Percentiles rank a stretch among this genome's conserved stretches.
Evolutionary conservation across 2,797 vertebrate genomes (phyloP).

Genomic region (Halcyon leucocephala): DNA sequence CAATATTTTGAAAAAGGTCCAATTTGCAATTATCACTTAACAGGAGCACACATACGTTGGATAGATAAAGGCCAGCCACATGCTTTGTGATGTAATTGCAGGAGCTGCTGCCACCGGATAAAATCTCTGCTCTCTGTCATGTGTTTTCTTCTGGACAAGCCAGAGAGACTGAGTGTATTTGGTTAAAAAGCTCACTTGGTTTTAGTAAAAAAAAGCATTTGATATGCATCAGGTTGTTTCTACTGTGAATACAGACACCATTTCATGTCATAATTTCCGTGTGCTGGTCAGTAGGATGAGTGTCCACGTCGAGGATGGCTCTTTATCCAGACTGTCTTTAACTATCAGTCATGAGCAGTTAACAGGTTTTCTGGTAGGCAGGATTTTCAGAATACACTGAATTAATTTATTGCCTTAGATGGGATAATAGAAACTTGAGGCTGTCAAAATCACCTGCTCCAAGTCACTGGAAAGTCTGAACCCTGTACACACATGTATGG

Average conservation of each 20-base stretch:
- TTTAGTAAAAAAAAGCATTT: neutral
- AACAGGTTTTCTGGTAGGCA: neutral
- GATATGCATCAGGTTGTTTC: neutral
- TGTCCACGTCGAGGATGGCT: neutral
- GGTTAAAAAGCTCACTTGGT: neutral
- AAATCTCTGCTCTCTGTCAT: neutral
- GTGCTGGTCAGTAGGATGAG: neutral
- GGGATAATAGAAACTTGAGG: neutral
- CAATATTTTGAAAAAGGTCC: neutral
- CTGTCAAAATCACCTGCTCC: neutral
- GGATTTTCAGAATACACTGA: neutral
- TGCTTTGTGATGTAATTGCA: neutral
- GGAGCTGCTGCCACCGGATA: neutral
- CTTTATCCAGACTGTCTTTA: neutral
- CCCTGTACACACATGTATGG: accelerated
- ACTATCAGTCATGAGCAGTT: neutral
- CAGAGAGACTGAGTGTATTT: neutral
- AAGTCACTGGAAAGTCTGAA: neutral
- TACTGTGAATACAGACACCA: neutral
- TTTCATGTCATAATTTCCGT: neutral
- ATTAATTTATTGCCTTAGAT: neutral
- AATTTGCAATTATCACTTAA: neutral
- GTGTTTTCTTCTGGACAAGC: neutral
- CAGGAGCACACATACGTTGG: accelerated
- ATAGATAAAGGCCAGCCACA: neutral